Base-by-base conservation (phyloP, 2,888 invertebrate species). In the Tuberolachnus salignus region DNA sequence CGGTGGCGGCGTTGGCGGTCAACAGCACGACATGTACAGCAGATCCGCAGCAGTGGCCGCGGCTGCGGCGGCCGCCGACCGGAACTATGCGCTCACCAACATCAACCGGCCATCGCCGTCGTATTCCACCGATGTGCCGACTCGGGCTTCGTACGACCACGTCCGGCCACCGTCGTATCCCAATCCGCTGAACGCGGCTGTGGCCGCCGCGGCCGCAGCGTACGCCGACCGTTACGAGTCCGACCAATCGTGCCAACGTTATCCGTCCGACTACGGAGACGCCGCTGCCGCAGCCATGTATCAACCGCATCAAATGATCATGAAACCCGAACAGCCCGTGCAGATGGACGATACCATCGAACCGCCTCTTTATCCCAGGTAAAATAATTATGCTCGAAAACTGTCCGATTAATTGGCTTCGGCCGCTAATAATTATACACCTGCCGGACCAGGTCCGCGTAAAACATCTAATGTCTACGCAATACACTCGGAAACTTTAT, bases 311-410 rank as follows among this genome's bases (percentile, higher is more conserved):
- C 83, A 82, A 66, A 81, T 83, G 82, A 55, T 82, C 61, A 83
- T 84, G 80, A 87, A 87, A 42, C 86, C 87, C 83, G 87, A 89
- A 10, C 88, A 90, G 73, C 89, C 90, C 73, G 89, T 89, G 51
- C 86, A 88, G 80, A 89, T 90, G 83, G 88, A 80, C 84, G 71
- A 78, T 6, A 88, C 90, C 83, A 88, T 86, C 83, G 88, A 90
- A 81, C 91, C 91, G 75, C 92, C 92, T 21, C 88, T 92, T 80
- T 92, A 92, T 86, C 92, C 92, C 82, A 89, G 91, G 91, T 91
- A 81, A 71, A 61, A 10, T 21, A 4, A 34, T 34, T 34, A 6
- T 34, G 3, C 6, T 6, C 34, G 34, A 34, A 34, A 34, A 34
- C 6, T 34, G 6, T 34, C 34, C 3, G 6, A 34, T 34, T 34